These are phyloP conservation scores for Raja brachyura DNA, from an alignment of 2,113 vertebrate genomes.

Conservation along the genomic window DNA sequence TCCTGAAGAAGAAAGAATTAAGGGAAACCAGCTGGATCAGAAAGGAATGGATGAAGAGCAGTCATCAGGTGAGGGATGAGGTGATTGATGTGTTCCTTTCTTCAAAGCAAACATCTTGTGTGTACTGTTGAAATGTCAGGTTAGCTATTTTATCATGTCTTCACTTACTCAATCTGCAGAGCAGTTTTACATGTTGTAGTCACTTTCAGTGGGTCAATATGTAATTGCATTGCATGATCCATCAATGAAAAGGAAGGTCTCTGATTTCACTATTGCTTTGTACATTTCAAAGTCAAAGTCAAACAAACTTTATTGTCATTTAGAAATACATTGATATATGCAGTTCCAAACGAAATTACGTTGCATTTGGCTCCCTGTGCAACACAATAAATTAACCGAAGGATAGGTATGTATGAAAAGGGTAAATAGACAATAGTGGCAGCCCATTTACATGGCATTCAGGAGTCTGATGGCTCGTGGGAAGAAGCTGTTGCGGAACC, in stretches of 20 bases:
- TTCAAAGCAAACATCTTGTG: slow-evolving; percentile 53
- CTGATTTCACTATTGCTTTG: neutral
- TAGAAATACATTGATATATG: no score
- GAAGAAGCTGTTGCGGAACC: no score
- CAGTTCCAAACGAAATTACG: no score
- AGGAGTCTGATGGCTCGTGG: no score
- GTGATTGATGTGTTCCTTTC: slow-evolving; percentile 56
- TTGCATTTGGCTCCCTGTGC: no score
- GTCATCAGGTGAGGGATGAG: slow-evolving; percentile 65
- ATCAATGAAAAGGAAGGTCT: neutral
- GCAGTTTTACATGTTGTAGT: neutral
- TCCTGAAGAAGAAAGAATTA: slow-evolving; percentile 48
- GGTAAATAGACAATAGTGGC: no score
- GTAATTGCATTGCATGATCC: neutral
- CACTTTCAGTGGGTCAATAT: neutral
- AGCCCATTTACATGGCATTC: no score
- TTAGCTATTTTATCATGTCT: neutral
- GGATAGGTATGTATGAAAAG: no score
- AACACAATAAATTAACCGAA: no score
- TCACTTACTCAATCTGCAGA: neutral
- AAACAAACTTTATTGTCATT: no score
- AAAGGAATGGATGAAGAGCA: slow-evolving; percentile 60
- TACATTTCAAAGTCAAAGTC: no score
- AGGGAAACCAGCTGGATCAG: slow-evolving; percentile 60
- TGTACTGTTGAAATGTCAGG: slow-evolving; percentile 44